Conservation (phyloP, 2,113 vertebrate genomes). For the Caloenas nicobarica region DNA sequence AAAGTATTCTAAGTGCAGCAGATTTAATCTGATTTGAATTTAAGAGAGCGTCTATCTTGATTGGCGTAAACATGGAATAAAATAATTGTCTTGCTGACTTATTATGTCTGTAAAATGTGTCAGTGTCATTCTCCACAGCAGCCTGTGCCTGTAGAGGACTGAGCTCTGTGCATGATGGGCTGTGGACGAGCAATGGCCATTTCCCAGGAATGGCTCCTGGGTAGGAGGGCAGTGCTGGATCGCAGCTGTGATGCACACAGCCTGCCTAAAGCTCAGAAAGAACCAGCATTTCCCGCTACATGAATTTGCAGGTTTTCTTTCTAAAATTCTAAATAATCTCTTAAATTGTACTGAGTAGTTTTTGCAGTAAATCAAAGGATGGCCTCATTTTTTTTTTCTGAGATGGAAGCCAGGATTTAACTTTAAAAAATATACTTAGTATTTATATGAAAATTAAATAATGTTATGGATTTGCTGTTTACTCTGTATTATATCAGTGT, state of each 20-base stretch:
- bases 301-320: background rate
- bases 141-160: background rate
- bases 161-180: accelerated
- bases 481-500: background rate
- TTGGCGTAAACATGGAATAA: background rate
- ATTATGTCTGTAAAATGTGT: background rate
- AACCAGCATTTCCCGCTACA: background rate
- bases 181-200: background rate
- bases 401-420: background rate
- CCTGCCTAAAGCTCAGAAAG: background rate
- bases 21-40: background rate
- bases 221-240: background rate
- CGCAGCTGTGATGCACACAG: background rate
- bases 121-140: background rate
- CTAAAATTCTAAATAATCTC: background rate
- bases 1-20: background rate
- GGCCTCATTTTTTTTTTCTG: background rate
- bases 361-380: background rate
- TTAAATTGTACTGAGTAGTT: background rate
- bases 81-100: background rate
- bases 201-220: background rate
- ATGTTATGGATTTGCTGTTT: background rate
- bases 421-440: background rate
- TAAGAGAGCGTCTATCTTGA: background rate
- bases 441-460: background rate